Conservation (phyloP, 2,888 invertebrate species). For the Sminthurides aquaticus region DNA sequence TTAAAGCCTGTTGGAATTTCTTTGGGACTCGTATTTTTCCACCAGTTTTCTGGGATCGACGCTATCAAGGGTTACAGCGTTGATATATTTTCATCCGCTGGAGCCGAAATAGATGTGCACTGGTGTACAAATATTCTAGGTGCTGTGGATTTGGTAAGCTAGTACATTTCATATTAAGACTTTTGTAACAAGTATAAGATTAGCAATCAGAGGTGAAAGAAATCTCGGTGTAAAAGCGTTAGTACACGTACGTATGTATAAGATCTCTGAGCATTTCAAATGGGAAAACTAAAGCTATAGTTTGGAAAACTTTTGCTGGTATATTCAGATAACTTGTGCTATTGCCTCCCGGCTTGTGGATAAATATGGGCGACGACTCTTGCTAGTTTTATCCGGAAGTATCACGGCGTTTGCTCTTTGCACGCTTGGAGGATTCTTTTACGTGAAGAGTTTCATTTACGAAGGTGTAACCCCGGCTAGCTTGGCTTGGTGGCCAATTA, state of each 20-base stretch:
- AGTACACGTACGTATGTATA: no score
- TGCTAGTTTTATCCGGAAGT: background rate
- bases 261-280: no score
- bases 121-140: constrained; percentile 4
- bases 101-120: background rate
- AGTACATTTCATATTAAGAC: background rate
- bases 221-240: background rate
- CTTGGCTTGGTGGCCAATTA: background rate
- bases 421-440: background rate
- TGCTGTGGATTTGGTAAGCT: background rate
- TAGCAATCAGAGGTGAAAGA: background rate
- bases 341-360: background rate
- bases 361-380: background rate
- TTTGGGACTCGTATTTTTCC: background rate
- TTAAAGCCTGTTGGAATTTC: background rate
- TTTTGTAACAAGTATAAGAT: no score
- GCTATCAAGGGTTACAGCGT: constrained; percentile 5
- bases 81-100: background rate
- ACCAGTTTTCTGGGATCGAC: background rate
- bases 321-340: background rate
- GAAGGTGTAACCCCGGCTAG: background rate
- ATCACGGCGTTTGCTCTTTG: background rate
- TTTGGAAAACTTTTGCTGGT: background rate
- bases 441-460: background rate
- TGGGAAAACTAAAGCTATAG: no score